Evolutionary conservation across 2,113 vertebrate species (phyloP), one percentile per base, ranked within the genome.

Genomic region (Phaetusa simplex): DNA sequence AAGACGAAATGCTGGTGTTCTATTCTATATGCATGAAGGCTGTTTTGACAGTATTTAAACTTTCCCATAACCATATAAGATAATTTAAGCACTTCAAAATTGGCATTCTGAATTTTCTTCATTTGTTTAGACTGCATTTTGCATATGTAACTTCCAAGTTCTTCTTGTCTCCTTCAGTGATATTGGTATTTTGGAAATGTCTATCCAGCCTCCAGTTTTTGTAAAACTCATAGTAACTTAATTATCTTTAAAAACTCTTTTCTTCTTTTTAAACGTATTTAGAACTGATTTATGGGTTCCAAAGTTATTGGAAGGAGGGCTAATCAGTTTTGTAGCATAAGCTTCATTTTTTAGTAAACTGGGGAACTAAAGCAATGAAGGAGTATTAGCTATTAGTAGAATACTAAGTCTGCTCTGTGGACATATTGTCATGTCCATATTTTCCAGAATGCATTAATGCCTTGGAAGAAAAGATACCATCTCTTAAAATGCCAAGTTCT

Each of bases 351-450:
- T 76, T 71, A 50, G 36, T 52, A 36, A 45, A 14, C 26, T 14
- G 47, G 16, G n/a, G 72, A 58, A 45, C 19, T 50, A 52, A 81
- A 84, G 58, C 42, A 67, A 45, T 30, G 45, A 62, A 62, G 29
- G 58, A 36, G 5, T 66, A n/a, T 47, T 86, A 78, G 24, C 45
- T 58, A 14, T 59, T 76, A 42, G 14, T 43, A 43, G 38, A 74
- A n/a, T 61, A 22, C 18, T 78, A 47, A 82, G 18, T 23, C 45
- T 65, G 9, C 34, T 86, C 53, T 76, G 16, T 58, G 65, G 59
- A 67, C 47, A 21, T 4, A 4, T 45, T 43, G 61, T 3, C 0
- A 0, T 71, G 23, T 78, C 76, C 6, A 0, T 84, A 6, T 94
- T 89, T 91, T 82, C 66, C 40, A 66, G 43, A 67, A 52, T 45